Conservation (phyloP, 2,113 vertebrate species). For the Picathartes gymnocephalus region DNA sequence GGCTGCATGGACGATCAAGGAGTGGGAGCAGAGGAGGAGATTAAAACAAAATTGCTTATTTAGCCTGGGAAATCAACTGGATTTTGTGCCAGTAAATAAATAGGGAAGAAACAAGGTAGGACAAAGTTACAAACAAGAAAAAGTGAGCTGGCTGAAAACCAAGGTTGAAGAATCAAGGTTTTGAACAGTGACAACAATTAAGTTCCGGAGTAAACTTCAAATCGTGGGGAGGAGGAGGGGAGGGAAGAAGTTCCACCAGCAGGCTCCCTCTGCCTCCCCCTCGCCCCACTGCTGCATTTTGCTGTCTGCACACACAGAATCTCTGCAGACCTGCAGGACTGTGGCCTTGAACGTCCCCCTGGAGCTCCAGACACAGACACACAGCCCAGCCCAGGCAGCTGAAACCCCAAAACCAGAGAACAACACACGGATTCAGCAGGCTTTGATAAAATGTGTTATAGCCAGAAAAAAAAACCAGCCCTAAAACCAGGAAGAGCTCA, state of each 20-base stretch:
- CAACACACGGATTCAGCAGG: accelerated
- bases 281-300: accelerated
- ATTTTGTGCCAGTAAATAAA: not conserved
- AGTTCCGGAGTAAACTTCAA: not conserved
- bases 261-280: not conserved
- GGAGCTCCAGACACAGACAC: not conserved
- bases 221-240: not conserved
- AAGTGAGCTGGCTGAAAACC: not conserved
- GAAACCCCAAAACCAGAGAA: accelerated
- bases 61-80: not conserved
- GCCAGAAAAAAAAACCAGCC: accelerated
- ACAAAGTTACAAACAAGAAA: not conserved
- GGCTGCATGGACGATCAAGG: not conserved
- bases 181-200: not conserved
- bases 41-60: not conserved
- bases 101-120: not conserved
- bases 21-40: not conserved
- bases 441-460: accelerated
- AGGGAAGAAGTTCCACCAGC: accelerated
- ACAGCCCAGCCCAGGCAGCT: not conserved
- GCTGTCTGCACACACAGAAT: accelerated
- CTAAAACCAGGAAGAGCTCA: accelerated
- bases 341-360: accelerated
- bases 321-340: accelerated
- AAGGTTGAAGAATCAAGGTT: not conserved